Conservation (phyloP, 2,888 invertebrate genomes). For the Diploptera punctata region DNA sequence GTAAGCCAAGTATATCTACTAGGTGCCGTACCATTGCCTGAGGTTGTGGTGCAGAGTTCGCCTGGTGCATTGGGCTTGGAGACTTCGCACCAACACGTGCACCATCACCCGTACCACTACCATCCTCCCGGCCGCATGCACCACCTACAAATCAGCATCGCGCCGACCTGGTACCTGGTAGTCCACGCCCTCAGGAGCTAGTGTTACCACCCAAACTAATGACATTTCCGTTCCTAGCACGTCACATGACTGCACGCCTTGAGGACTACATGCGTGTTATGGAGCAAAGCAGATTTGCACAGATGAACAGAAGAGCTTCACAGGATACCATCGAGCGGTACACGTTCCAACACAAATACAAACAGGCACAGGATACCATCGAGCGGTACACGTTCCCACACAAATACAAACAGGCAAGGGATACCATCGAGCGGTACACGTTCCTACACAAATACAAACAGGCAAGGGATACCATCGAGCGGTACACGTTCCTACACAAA, state of each 20-base stretch:
- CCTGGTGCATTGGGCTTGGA: slow-evolving; percentile 49
- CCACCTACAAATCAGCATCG: slow-evolving; percentile 65
- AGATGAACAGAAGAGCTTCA: slow-evolving; percentile 74
- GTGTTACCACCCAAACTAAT: slow-evolving; percentile 48
- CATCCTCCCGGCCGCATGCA: slow-evolving; percentile 57
- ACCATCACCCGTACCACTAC: slow-evolving; percentile 81
- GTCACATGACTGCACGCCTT: slow-evolving; percentile 52
- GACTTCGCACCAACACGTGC: slow-evolving; percentile 67
- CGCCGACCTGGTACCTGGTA: slow-evolving; percentile 47
- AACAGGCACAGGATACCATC: too few species aligned
- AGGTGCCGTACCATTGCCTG: slow-evolving; percentile 43
- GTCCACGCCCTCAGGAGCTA: slow-evolving; percentile 46
- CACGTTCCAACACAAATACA: slow-evolving; percentile 86
- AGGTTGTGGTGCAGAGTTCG: slow-evolving; percentile 50
- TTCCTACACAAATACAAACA: too few species aligned
- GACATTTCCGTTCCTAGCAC: slow-evolving; percentile 49
- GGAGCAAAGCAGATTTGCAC: slow-evolving; percentile 63
- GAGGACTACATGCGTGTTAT: slow-evolving; percentile 69
- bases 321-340: slow-evolving; percentile 82
- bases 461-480: too few species aligned
- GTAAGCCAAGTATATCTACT: slow-evolving; percentile 39
- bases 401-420: too few species aligned
- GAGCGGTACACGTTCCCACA: too few species aligned
- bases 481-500: too few species aligned
- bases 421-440: too few species aligned